Conservation (phyloP, 2,797 vertebrate species). For the Chiroxiphia lanceolata region DNA sequence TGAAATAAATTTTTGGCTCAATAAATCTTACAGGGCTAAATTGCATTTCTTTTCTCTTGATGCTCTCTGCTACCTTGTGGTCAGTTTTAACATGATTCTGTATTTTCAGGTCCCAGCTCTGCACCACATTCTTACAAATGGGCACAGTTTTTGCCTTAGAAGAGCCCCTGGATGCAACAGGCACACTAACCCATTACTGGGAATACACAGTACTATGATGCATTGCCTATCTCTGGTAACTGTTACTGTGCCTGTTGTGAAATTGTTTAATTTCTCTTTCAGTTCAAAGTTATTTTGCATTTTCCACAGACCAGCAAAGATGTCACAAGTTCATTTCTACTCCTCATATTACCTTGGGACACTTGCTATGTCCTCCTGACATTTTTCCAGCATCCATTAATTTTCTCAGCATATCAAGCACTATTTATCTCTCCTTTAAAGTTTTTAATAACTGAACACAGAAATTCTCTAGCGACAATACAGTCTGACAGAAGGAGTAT, state of each 20-base stretch:
- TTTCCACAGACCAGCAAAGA: background rate
- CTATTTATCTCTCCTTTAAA: background rate
- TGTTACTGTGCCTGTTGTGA: background rate
- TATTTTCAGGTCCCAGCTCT: background rate
- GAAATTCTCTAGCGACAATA: background rate
- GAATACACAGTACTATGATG: fast-evolving
- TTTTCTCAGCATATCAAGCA: background rate
- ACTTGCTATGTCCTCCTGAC: background rate
- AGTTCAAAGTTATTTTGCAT: background rate
- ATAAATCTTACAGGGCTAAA: background rate
- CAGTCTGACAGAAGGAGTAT: background rate
- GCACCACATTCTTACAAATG: background rate
- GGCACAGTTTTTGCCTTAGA: background rate
- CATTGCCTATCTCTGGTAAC: background rate
- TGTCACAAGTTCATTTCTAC: background rate
- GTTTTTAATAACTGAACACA: background rate
- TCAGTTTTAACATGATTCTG: background rate
- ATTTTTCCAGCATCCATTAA: background rate
- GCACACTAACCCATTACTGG: background rate
- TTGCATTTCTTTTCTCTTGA: background rate
- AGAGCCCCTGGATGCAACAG: background rate
- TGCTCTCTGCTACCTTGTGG: background rate
- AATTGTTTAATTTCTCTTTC: background rate
- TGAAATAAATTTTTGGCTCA: background rate
- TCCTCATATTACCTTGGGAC: background rate